Conservation (phyloP, 2,888 invertebrate genomes). For the Diplolepis rosae region DNA sequence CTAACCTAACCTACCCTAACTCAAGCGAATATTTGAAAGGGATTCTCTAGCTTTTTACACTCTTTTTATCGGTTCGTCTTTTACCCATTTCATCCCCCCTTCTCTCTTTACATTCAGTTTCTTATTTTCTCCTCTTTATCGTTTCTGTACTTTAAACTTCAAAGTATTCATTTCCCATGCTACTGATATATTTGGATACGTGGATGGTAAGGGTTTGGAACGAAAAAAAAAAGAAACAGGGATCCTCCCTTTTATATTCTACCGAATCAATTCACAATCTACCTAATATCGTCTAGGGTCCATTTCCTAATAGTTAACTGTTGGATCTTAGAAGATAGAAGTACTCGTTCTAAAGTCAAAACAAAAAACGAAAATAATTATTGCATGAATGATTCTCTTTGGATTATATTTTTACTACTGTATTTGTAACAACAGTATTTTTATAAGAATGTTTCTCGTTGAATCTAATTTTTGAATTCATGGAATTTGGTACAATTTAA, state of each 20-base stretch:
- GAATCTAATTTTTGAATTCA: no score
- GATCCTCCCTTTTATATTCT: constrained; percentile 13
- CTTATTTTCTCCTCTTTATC: neutral
- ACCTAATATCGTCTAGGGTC: neutral
- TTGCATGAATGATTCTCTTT: neutral
- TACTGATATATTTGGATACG: neutral
- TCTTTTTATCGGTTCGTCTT: neutral
- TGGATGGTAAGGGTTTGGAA: neutral
- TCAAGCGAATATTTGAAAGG: neutral
- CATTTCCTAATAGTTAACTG: neutral
- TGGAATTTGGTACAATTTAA: no score
- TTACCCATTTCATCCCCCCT: neutral
- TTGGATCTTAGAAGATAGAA: neutral
- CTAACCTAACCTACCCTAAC: neutral
- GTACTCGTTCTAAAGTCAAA: no score
- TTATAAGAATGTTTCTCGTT: no score
- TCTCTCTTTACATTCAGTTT: neutral
- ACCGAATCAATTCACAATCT: constrained; percentile 7
- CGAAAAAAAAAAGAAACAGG: neutral
- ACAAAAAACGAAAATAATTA: no score
- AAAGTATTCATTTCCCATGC: neutral
- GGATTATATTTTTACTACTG: no score
- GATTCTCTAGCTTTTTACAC: neutral
- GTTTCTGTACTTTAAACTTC: constrained; percentile 4
- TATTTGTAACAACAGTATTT: no score